phyloP scores from a whole-genome alignment of 2,113 vertebrate genomes.

The Hydrolagus affinis region DNA sequence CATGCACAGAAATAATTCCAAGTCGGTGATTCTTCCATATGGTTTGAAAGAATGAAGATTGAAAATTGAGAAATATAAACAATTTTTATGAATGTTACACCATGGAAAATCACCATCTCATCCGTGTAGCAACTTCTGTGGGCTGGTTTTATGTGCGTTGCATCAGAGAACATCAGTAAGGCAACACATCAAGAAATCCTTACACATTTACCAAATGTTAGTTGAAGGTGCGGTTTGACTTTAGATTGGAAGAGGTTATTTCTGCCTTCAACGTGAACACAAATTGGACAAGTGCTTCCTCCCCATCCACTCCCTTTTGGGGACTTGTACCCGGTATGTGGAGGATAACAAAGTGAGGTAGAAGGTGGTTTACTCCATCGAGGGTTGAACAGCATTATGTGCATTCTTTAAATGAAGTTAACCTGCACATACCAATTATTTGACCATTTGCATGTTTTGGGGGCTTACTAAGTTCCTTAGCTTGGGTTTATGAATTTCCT shows the following conservation, averaged over 20 bases:
- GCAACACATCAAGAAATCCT: not conserved
- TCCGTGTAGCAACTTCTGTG: not conserved
- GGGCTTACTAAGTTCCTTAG: not conserved
- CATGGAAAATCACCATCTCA: conserved; percentile 9
- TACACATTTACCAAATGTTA: not conserved
- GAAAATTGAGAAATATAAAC: conserved; percentile 3
- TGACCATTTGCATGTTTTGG: not conserved
- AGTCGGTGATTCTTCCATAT: not conserved
- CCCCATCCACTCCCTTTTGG: not conserved
- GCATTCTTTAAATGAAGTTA: not conserved
- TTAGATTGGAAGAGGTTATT: not conserved
- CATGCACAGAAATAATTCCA: not conserved
- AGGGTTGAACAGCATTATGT: not conserved
- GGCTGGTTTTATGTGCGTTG: not conserved
- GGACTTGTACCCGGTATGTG: not conserved
- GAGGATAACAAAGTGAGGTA: not conserved
- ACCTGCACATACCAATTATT: not conserved
- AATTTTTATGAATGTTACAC: not conserved
- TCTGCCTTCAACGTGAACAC: not conserved
- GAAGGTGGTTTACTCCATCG: conserved; percentile 4
- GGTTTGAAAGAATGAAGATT: conserved; percentile 16
- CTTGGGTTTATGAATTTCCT: conserved; percentile 16
- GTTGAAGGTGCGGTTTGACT: not conserved
- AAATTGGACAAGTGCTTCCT: not conserved
- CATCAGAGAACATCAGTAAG: not conserved